These are phyloP conservation scores for Scomber japonicus DNA, from an alignment of 2,113 vertebrate species.

Conservation along the genomic window DNA sequence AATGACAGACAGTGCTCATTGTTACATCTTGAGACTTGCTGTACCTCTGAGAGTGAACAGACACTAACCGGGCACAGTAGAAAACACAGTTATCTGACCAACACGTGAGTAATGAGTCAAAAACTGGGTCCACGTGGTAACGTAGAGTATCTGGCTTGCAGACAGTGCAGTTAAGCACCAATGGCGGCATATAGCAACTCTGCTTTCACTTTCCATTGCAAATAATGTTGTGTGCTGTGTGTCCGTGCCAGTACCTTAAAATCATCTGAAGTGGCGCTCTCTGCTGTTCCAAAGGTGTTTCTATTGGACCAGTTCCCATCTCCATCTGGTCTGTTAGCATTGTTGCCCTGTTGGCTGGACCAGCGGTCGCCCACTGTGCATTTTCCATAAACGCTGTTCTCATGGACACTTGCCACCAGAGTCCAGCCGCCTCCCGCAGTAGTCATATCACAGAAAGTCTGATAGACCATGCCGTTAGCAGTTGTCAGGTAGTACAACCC, in stretches of 20 bases:
- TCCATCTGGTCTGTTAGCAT: not conserved
- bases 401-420: slow-evolving; percentile 41
- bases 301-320: slow-evolving; percentile 13
- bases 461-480: slow-evolving; percentile 43
- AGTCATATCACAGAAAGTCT: slow-evolving; percentile 38
- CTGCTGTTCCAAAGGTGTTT: slow-evolving; percentile 35
- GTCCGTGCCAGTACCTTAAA: slow-evolving; percentile 9
- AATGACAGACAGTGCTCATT: too few relatives aligned
- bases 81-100: too few relatives aligned
- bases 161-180: too few relatives aligned
- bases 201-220: too few relatives aligned
- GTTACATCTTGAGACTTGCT: too few relatives aligned
- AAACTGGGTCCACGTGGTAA: too few relatives aligned
- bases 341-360: slow-evolving; percentile 38
- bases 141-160: too few relatives aligned
- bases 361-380: slow-evolving; percentile 28
- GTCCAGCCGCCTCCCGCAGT: slow-evolving; percentile 45
- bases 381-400: not conserved
- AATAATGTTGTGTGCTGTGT: too few relatives aligned
- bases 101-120: too few relatives aligned
- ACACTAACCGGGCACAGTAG: too few relatives aligned
- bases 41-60: too few relatives aligned
- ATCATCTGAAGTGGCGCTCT: slow-evolving; percentile 18
- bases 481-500: slow-evolving; percentile 47
- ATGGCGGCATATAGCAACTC: too few relatives aligned